Evolutionary conservation across 2,797 vertebrate species (phyloP), one percentile per base, ranked within the genome.

Genomic region (Capromys pilorides): DNA sequence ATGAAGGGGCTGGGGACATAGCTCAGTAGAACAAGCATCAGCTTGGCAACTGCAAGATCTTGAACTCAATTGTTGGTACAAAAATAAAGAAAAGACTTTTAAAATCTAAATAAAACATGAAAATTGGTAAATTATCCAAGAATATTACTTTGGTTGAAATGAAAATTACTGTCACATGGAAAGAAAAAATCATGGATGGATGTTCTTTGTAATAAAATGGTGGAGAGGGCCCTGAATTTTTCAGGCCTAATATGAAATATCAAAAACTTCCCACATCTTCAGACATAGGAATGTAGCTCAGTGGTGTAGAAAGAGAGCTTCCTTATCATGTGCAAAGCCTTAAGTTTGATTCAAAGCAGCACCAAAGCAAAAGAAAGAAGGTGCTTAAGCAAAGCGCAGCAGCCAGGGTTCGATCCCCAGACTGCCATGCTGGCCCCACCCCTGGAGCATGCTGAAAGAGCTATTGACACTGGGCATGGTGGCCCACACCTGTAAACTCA

Each of bases 211-310:
- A 80, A 75, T 16, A 79, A 36, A 91, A 93, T 39, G 5, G 28
- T 12, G 36, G 78, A 57, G 51, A 71, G 64, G 6, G 16, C 12
- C 26, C 26, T 73, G 16, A 49, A 83, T 73, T 79, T 93, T 87
- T 84, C 84, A 57, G n/a, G 54, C 77, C 77, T 89, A 62, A 86
- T 49, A 24, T 93, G 61, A 49, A 96, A 77, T 19, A 33, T 85
- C 26, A 82, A 88, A 88, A 49, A 69, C 7, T 26, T 77, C 73
- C 49, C 26, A 91, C 36, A 82, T 33, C 28, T 28, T 10, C 9
- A 31, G 18, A 31, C n/a, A 59, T 4, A 3, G 49, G 18, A 51
- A 78, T 51, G 28, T 51, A 78, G 36, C 16, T 78, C 28, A 78
- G 45, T 51, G 81, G 39, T 45, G 28, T 45, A 31, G 36, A 83